These are phyloP conservation scores for Lepus europaeus DNA, from an alignment of 2,113 vertebrate species.

Conservation along the genomic window DNA sequence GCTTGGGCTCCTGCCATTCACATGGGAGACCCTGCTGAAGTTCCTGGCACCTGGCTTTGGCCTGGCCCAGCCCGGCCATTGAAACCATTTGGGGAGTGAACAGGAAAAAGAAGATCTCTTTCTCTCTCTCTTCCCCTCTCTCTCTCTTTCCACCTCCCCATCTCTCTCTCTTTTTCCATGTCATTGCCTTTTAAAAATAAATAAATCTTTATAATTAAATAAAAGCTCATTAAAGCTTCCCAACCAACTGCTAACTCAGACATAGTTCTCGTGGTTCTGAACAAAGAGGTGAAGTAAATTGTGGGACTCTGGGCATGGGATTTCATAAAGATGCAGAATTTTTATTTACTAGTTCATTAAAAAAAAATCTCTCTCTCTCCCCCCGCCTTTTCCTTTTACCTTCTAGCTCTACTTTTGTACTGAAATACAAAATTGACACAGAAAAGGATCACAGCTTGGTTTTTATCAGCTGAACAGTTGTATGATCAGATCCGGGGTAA, in stretches of 20 bases:
- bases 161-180: no score
- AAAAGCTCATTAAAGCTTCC: neutral
- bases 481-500: neutral
- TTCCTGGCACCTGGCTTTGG: no score
- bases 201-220: no score
- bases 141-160: no score
- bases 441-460: neutral
- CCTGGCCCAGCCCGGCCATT: no score
- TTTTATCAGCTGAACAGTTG: neutral
- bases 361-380: neutral
- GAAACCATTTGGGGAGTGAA: no score
- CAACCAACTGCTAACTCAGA: neutral
- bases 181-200: no score
- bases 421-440: neutral
- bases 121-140: no score
- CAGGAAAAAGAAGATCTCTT: no score
- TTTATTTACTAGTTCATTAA: neutral
- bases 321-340: neutral
- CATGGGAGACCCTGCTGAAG: no score
- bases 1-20: no score
- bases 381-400: neutral
- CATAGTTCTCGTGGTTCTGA: neutral
- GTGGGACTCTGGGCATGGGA: neutral
- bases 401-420: neutral
- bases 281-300: conserved; percentile 12